These are phyloP conservation scores for Apamea anceps DNA, from an alignment of 2,888 invertebrate genomes.

Conservation along the genomic window DNA sequence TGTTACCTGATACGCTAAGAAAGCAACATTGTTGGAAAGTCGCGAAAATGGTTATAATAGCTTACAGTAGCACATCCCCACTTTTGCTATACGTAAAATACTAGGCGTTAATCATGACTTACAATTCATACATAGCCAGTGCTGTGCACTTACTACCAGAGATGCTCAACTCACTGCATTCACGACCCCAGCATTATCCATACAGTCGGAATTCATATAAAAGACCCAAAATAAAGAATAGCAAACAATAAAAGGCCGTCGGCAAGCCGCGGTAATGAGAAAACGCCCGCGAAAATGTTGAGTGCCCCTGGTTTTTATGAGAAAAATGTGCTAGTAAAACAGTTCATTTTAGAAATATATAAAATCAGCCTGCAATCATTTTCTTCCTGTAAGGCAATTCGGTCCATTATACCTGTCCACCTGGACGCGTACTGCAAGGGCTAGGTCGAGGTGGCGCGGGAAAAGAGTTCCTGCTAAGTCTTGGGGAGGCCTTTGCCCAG, in stretches of 20 bases:
- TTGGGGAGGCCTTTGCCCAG: no score
- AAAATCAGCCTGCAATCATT: background rate
- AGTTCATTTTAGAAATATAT: background rate
- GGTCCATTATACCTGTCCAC: background rate
- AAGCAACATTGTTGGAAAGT: background rate
- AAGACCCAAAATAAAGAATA: slow-evolving; percentile 31
- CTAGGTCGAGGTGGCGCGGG: no score
- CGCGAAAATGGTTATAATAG: background rate
- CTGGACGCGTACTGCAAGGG: no score
- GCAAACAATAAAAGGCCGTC: slow-evolving; percentile 28
- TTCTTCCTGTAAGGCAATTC: background rate
- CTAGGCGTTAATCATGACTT: slow-evolving; percentile 1
- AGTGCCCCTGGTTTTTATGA: background rate
- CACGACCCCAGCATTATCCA: background rate
- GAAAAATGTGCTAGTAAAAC: background rate
- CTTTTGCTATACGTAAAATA: background rate
- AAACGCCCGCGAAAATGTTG: slow-evolving; percentile 12
- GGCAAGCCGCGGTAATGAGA: slow-evolving; percentile 35
- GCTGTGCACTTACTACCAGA: background rate
- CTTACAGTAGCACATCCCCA: background rate
- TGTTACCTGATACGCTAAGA: background rate
- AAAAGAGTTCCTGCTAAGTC: no score
- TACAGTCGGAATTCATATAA: slow-evolving; percentile 9
- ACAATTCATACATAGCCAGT: background rate
- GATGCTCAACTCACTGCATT: background rate